phyloP scores from a whole-genome alignment of 92 coral and sea anemone genomes.

The Epizoanthus rinbou region DNA sequence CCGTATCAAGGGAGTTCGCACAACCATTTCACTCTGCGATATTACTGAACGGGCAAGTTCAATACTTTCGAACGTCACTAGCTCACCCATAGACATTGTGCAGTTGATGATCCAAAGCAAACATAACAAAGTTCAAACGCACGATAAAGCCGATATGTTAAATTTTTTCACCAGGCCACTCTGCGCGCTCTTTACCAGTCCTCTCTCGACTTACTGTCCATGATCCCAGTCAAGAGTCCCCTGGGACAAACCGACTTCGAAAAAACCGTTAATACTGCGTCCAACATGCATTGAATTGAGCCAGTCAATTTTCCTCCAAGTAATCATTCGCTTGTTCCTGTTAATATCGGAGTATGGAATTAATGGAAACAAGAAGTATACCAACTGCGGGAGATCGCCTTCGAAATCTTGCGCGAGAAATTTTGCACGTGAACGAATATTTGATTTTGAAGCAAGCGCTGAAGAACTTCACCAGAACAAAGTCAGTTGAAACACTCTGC shows the following conservation, averaged over 20 bases:
- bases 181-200: not conserved
- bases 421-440: slow-evolving; percentile 48
- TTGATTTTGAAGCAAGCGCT: slow-evolving; percentile 48
- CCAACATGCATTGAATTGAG: too few species aligned
- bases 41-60: slow-evolving; percentile 52
- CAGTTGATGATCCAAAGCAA: not conserved
- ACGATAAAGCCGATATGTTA: too few species aligned
- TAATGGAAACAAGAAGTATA: slow-evolving; percentile 16
- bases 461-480: slow-evolving; percentile 55
- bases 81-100: slow-evolving; percentile 9
- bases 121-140: too few species aligned
- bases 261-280: not conserved
- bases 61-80: slow-evolving; percentile 50
- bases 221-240: not conserved
- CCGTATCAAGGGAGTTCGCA: slow-evolving; percentile 64
- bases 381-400: slow-evolving; percentile 20
- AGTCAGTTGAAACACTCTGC: slow-evolving; percentile 53
- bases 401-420: slow-evolving; percentile 48
- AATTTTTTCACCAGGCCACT: not conserved
- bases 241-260: not conserved
- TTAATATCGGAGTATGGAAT: not conserved
- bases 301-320: not conserved
- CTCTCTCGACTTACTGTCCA: not conserved
- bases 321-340: too few species aligned
- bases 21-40: slow-evolving; percentile 56